These are phyloP conservation scores for Chaenodraco wilsoni DNA, from an alignment of 2,797 vertebrate species.

Conservation along the genomic window DNA sequence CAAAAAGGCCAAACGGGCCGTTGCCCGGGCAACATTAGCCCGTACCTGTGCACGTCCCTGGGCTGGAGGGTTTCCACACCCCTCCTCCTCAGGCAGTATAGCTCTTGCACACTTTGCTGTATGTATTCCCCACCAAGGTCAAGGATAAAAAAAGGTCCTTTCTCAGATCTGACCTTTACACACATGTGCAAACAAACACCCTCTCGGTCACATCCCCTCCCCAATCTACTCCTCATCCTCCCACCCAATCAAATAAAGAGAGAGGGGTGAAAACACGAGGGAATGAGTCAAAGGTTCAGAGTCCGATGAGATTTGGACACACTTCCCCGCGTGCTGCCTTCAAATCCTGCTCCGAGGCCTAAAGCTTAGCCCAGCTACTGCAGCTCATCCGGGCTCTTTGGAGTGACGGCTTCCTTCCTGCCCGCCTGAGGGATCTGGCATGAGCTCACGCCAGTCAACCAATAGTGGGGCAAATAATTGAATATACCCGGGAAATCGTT, in stretches of 20 bases:
- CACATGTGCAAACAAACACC: constrained; percentile 33
- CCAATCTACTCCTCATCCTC: constrained; percentile 73
- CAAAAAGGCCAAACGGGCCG: too few species aligned
- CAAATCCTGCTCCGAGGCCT: constrained; percentile 36
- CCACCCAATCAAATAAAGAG: constrained; percentile 64
- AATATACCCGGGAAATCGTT: too few species aligned
- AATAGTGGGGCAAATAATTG: not conserved
- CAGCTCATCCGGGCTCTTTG: constrained; percentile 20
- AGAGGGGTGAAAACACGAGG: constrained; percentile 50
- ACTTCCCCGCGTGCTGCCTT: constrained; percentile 21
- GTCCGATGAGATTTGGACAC: constrained; percentile 49
- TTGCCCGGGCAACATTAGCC: too few species aligned
- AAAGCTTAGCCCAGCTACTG: constrained; percentile 4
- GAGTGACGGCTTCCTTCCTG: constrained; percentile 13
- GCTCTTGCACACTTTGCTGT: constrained; percentile 7
- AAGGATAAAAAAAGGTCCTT: constrained; percentile 1
- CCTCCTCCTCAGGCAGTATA: not conserved
- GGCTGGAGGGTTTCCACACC: constrained; percentile 13
- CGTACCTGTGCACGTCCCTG: too few species aligned
- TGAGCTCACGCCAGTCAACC: constrained; percentile 32
- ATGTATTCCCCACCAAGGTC: constrained; percentile 10
- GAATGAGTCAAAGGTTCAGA: constrained; percentile 44
- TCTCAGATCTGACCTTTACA: constrained; percentile 22
- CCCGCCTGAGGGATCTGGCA: constrained; percentile 24
- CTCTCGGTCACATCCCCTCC: constrained; percentile 30